These are phyloP conservation scores for Danionella cerebrum DNA, from an alignment of 2,113 vertebrate genomes.

Conservation along the genomic window DNA sequence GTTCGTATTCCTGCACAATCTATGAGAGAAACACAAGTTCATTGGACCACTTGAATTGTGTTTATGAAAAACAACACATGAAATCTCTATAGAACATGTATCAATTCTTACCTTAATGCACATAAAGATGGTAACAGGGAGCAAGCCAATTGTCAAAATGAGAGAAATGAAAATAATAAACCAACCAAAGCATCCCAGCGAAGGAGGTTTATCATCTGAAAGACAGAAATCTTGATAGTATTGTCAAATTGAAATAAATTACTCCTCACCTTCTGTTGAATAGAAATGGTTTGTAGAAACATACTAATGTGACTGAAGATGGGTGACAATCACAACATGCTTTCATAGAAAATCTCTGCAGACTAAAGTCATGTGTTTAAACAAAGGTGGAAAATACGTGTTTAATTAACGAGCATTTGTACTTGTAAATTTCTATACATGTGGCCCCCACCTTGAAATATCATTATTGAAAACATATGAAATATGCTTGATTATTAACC, in stretches of 20 bases:
- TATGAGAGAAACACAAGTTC: constrained; percentile 29
- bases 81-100: neutral
- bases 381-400: too few species aligned
- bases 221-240: neutral
- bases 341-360: too few species aligned
- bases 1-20: constrained; percentile 82
- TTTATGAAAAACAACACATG: neutral
- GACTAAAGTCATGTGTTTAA: too few species aligned
- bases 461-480: too few species aligned
- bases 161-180: constrained; percentile 68
- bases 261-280: too few species aligned
- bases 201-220: constrained; percentile 55
- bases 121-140: constrained; percentile 73
- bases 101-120: constrained; percentile 72
- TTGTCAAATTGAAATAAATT: neutral
- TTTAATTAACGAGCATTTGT: too few species aligned
- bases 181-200: constrained; percentile 73
- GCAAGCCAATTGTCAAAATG: constrained; percentile 64
- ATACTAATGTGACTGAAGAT: too few species aligned
- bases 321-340: too few species aligned
- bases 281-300: too few species aligned
- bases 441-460: too few species aligned
- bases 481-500: too few species aligned
- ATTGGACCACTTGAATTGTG: neutral
- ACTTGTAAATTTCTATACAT: too few species aligned